Evolutionary conservation across 2,888 invertebrate genomes (phyloP).

Genomic region (Conus canariensis): DNA sequence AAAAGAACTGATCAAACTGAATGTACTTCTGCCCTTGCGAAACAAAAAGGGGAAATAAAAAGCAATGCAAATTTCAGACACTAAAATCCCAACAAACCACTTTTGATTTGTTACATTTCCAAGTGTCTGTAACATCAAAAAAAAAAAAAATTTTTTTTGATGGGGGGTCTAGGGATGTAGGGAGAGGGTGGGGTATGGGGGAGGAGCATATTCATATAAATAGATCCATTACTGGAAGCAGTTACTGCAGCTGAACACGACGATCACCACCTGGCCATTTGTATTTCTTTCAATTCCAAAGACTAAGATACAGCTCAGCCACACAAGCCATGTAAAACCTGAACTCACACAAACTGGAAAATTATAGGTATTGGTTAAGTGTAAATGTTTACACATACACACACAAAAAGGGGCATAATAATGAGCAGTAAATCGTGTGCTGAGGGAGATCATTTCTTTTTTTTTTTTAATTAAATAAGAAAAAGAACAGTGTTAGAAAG

Average conservation of each 20-base stretch:
- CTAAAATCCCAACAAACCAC: neutral
- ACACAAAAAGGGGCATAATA: neutral
- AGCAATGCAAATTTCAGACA: neutral
- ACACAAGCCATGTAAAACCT: neutral
- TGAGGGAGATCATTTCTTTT: neutral
- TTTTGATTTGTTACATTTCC: constrained; percentile 5
- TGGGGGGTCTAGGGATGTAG: too few species aligned
- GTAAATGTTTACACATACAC: neutral
- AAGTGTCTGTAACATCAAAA: neutral
- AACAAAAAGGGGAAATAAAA: neutral
- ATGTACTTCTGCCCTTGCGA: constrained; percentile 3
- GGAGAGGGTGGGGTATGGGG: too few species aligned
- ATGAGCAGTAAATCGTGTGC: neutral
- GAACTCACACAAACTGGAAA: neutral
- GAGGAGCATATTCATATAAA: neutral
- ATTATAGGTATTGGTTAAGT: neutral
- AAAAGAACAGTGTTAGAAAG: neutral
- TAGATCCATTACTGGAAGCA: constrained; percentile 29
- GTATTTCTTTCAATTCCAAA: neutral
- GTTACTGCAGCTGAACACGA: constrained; percentile 26
- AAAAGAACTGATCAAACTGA: neutral
- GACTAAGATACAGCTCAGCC: neutral
- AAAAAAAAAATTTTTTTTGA: neutral
- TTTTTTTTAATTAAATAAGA: neutral
- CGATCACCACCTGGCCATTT: neutral